Evolutionary conservation across 2,113 vertebrate genomes (phyloP), one percentile per base, ranked within the genome.

Genomic region (Amphilophus citrinellus): DNA sequence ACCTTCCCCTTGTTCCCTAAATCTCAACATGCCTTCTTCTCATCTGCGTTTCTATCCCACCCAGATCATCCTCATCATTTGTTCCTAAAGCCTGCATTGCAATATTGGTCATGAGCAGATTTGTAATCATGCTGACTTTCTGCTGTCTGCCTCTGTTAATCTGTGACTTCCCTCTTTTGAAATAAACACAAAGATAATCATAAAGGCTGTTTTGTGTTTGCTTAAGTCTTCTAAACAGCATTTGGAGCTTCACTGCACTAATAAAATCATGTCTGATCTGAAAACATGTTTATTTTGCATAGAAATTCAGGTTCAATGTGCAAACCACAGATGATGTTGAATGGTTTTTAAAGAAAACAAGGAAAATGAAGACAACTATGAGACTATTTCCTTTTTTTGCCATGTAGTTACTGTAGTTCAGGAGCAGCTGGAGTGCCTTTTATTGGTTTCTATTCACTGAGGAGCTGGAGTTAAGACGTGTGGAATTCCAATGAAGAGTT

Each of bases 401-500:
- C 18, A 9, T 61, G 44, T 87, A 44, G 39, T 80, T 68, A n/a
- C 78, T 59, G 68, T 68, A 56, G 37, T 80, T 68, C 44, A 59
- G 76, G 60, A 88, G 82, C 73, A 84, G 61, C 66, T 83, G 77
- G 17, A 83, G 61, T 18, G 59, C 9, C 47, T 75, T 87, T 89
- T 79, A 80, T 82, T 80, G 39, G 61, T 79, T 87, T 77, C 83
- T 77, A 79, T 90, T 82, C 80, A 79, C 50, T 1, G 13, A 58
- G 6, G 73, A 53, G 17, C 32, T 27, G 13, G 39, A 61, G 39
- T 63, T 18, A 27, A 77, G 83, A 39, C n/a, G 3, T 68, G 59
- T 24, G 53, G 62, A 90, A 84, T 83, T 86, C 17, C 88, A 82
- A 85, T 82, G 71, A 88, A 79, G 60, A 80, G 62, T 75, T 86